These are phyloP conservation scores for Denticeps clupeoides DNA, from an alignment of 2,797 vertebrate genomes.

Conservation along the genomic window DNA sequence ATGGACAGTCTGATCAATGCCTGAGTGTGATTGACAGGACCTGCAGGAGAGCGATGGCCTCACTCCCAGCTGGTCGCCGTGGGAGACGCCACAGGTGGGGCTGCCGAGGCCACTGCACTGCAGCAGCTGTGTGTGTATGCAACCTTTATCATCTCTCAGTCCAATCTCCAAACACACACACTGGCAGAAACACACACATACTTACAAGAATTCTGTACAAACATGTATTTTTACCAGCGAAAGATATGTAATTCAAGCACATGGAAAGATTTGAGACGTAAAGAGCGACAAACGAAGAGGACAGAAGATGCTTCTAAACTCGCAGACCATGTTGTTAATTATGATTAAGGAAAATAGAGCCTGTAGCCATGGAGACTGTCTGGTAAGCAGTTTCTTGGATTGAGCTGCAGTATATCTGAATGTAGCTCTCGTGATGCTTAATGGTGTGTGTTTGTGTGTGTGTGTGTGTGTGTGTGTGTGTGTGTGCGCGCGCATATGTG, in stretches of 20 bases:
- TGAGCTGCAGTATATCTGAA: background rate
- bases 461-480: too few species aligned
- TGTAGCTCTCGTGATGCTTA: background rate
- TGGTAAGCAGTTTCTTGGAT: slow-evolving; percentile 13
- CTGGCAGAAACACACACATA: too few species aligned
- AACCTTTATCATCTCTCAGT: too few species aligned
- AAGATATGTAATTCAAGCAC: too few species aligned
- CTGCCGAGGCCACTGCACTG: background rate
- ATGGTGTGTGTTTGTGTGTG: background rate
- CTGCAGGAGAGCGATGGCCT: slow-evolving; percentile 3
- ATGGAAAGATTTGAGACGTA: too few species aligned
- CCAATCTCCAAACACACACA: too few species aligned
- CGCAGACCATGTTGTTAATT: slow-evolving; percentile 6
- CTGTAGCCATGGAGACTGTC: slow-evolving; percentile 19
- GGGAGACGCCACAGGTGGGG: slow-evolving; percentile 11
- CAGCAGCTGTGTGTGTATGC: background rate
- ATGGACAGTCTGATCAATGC: slow-evolving; percentile 13
- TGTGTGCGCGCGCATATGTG: background rate
- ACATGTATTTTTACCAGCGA: too few species aligned
- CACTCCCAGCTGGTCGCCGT: background rate
- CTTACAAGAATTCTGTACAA: too few species aligned
- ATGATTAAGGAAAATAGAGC: slow-evolving; percentile 15
- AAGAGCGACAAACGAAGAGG: too few species aligned
- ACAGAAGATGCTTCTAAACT: too few species aligned
- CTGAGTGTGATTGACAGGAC: slow-evolving; percentile 11